Evolutionary conservation across 2,888 invertebrate species (phyloP).

Genomic region (Drosophila acutilabella): DNA sequence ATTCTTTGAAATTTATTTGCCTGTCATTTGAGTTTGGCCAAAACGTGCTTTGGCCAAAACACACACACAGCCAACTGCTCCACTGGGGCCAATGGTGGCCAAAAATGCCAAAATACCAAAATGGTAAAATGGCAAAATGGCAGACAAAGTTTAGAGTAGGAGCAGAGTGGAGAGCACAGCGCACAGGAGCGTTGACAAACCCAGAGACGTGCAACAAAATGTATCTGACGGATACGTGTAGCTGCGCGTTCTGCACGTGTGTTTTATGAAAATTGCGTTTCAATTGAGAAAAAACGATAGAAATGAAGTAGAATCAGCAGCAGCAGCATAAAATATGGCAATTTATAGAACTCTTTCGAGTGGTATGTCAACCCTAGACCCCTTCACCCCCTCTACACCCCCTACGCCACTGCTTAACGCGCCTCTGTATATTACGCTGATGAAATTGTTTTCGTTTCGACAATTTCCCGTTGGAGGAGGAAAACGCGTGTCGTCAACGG

Average conservation of each 20-base stretch:
- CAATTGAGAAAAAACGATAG: slow-evolving; percentile 65
- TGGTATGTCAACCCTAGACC: slow-evolving; percentile 51
- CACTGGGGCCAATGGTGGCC: slow-evolving; percentile 65
- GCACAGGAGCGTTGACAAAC: slow-evolving; percentile 56
- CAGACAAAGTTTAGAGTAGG: slow-evolving; percentile 1
- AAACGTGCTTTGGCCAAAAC: slow-evolving; percentile 74
- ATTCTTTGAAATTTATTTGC: slow-evolving; percentile 82
- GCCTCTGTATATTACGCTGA: slow-evolving; percentile 55
- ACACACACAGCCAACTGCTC: slow-evolving; percentile 60
- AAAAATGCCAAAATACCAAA: slow-evolving; percentile 4
- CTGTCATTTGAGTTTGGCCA: slow-evolving; percentile 82
- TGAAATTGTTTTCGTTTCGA: slow-evolving; percentile 80
- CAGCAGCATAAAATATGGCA: slow-evolving; percentile 78
- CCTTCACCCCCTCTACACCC: not conserved
- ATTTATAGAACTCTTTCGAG: slow-evolving; percentile 71
- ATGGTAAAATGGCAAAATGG: slow-evolving; percentile 10
- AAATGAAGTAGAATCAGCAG: slow-evolving; percentile 23
- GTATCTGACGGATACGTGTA: slow-evolving; percentile 58
- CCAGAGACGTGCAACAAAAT: slow-evolving; percentile 45
- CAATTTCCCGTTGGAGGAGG: slow-evolving; percentile 57
- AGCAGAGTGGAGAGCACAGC: not conserved
- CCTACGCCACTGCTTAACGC: slow-evolving; percentile 1
- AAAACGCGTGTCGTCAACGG: slow-evolving; percentile 34
- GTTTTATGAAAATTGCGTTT: slow-evolving; percentile 81
- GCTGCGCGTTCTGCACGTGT: slow-evolving; percentile 52